A percentile compares a stretch with the other conserved stretches of the same genome.
Conservation (phyloP, 2,113 vertebrate species). For the Myrmophylax atrothorax region DNA sequence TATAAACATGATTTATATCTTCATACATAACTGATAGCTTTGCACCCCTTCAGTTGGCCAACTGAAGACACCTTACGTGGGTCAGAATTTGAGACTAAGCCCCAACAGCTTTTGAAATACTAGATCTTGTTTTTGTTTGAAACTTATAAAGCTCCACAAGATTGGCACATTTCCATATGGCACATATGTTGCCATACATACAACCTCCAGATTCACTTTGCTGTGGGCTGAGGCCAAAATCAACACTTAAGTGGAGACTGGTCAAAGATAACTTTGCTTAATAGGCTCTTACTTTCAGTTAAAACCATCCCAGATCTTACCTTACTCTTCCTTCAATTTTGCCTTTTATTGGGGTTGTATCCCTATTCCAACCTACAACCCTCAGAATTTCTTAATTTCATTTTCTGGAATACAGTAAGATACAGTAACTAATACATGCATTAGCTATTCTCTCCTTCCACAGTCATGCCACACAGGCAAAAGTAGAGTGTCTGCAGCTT, state of each 20-base stretch:
- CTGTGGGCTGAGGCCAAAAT: background rate
- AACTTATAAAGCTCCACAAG: background rate
- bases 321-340: background rate
- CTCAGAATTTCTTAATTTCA: background rate
- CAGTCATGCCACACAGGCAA: background rate
- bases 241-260: background rate
- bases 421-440: background rate
- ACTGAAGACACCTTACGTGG: background rate
- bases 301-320: background rate
- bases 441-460: background rate
- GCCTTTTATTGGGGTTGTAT: background rate
- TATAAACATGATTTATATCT: background rate
- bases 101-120: background rate
- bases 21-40: background rate
- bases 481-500: background rate
- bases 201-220: background rate
- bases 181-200: background rate
- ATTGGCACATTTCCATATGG: background rate
- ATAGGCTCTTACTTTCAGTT: background rate
- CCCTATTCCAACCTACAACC: background rate
- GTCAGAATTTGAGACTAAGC: background rate
- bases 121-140: background rate
- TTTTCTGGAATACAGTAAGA: background rate
- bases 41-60: background rate
- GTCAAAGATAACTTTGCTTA: background rate